Conservation (phyloP, 2,113 vertebrate genomes). For the Larimichthys polyactis region DNA sequence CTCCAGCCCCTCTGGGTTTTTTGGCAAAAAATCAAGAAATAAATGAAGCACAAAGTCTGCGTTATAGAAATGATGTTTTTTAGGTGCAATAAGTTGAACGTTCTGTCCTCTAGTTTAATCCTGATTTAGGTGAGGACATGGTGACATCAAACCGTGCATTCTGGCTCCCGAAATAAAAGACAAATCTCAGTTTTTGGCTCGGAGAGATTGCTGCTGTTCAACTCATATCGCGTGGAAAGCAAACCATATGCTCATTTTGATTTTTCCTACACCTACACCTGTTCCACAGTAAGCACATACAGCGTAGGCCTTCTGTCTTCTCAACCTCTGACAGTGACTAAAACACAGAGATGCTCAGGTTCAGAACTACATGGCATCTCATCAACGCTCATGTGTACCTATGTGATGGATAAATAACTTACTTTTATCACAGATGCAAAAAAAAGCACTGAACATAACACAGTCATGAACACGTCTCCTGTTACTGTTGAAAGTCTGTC, state of each 20-base stretch:
- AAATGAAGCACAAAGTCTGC: neutral
- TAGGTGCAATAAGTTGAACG: neutral
- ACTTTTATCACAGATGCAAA: neutral
- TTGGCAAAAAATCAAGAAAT: neutral
- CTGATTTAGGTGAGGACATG: neutral
- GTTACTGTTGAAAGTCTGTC: conserved; percentile 22
- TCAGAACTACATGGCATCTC: neutral
- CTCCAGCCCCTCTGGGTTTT: neutral
- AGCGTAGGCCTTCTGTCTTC: neutral
- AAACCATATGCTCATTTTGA: neutral
- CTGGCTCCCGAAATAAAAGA: neutral
- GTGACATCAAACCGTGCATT: neutral
- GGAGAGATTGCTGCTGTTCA: neutral
- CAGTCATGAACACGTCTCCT: neutral
- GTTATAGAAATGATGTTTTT: too few species aligned
- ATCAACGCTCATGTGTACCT: neutral
- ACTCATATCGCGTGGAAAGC: neutral
- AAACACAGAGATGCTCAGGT: neutral
- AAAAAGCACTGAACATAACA: neutral
- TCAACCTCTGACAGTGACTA: neutral
- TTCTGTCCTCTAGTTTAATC: neutral
- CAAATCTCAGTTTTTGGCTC: neutral
- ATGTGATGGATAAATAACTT: neutral
- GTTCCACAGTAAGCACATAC: neutral
- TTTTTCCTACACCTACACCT: neutral